A percentile compares a stretch with the other conserved stretches of the same genome.
Conservation (phyloP, 2,113 vertebrate species). For the Dasyurus viverrinus region DNA sequence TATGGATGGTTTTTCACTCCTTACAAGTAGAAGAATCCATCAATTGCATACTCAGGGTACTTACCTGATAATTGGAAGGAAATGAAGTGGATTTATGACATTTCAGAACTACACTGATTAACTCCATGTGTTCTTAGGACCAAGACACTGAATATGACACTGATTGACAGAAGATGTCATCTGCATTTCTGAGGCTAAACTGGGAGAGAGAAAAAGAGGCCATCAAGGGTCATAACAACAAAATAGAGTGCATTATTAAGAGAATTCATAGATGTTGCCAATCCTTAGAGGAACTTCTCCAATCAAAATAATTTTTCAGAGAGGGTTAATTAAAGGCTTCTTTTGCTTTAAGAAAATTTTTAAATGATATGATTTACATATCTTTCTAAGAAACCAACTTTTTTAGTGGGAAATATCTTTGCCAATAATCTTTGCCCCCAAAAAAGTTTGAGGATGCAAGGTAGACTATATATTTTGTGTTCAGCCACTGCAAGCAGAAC, state of each 20-base stretch:
- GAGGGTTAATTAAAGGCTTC: not conserved
- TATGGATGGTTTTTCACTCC: not conserved
- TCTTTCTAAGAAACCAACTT: conserved; percentile 30
- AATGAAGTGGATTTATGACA: not conserved
- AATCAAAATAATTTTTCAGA: conserved; percentile 34
- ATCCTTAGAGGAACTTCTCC: conserved; percentile 16
- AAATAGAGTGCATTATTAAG: not conserved
- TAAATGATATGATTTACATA: not conserved
- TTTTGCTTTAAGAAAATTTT: not conserved
- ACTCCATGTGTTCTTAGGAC: not conserved
- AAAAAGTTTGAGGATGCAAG: conserved; percentile 8
- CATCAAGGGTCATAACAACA: not conserved
- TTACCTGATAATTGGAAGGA: not conserved
- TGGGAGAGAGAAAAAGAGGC: not conserved
- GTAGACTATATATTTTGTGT: conserved; percentile 35
- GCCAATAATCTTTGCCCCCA: not conserved
- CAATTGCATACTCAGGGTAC: not conserved
- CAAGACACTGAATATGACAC: not conserved
- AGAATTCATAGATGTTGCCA: not conserved
- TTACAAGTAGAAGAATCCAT: not conserved
- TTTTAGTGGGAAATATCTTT: conserved; percentile 19
- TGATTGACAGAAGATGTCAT: not conserved
- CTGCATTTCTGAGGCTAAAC: not conserved
- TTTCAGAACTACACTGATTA: not conserved
- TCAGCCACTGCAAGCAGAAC: conserved; percentile 24